Conservation (phyloP, 2,888 invertebrate species). For the Linnaemya tessellans region DNA sequence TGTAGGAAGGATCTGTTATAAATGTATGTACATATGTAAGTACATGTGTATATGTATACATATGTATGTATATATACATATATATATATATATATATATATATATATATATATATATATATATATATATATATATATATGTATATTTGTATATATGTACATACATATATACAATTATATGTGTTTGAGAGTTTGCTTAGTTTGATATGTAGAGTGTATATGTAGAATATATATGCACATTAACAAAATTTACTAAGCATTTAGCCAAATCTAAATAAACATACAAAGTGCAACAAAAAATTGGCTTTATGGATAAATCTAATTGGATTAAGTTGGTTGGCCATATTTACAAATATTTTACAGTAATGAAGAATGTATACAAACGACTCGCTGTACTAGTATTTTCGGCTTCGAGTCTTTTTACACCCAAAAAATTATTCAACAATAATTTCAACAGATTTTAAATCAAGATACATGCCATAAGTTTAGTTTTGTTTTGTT, state of each 20-base stretch:
- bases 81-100: background rate
- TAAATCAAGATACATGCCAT: no score
- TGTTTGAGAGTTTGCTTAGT: no score
- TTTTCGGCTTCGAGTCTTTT: background rate
- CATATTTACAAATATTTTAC: constrained; percentile 44
- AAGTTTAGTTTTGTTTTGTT: no score
- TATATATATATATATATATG: no score
- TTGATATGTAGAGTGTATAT: background rate
- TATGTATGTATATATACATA: background rate
- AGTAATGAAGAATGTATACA: background rate
- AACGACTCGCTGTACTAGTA: background rate
- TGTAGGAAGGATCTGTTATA: constrained; percentile 6
- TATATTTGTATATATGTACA: no score
- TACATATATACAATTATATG: background rate
- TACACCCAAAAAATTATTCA: no score
- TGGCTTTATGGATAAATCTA: constrained; percentile 64
- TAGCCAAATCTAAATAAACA: constrained; percentile 19
- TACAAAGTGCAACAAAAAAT: constrained; percentile 16
- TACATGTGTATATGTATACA: background rate
- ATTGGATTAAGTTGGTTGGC: constrained; percentile 73
- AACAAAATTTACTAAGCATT: constrained; percentile 18
- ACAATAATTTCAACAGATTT: no score
- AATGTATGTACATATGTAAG: no score
- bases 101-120: background rate
- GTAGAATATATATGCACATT: background rate